Conservation (phyloP, 1,140 invertebrate genomes). For the Aphis craccivora region DNA sequence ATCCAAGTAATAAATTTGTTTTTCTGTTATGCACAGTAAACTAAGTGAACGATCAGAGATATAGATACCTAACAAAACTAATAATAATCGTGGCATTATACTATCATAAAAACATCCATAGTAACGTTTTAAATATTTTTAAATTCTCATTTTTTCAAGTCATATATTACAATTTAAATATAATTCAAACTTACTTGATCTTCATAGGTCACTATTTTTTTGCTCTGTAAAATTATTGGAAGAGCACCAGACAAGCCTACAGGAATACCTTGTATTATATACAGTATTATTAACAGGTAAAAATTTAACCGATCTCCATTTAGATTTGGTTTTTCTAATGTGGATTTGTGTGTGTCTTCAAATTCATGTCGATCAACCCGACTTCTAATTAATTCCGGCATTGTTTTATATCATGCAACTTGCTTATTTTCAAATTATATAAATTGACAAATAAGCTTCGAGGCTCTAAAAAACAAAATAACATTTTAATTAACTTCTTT, state of each 20-base stretch:
- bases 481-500: too few relatives aligned
- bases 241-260: background rate
- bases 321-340: constrained; percentile 24
- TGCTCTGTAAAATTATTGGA: constrained; percentile 15
- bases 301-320: constrained; percentile 30
- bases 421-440: background rate
- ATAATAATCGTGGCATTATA: too few relatives aligned
- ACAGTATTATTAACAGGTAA: constrained; percentile 14
- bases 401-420: background rate
- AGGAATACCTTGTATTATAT: background rate
- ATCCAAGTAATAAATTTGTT: too few relatives aligned
- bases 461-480: too few relatives aligned
- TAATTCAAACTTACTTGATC: background rate
- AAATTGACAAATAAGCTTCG: too few relatives aligned
- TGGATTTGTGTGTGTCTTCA: background rate
- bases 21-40: too few relatives aligned
- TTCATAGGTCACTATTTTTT: background rate
- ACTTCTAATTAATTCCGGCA: background rate
- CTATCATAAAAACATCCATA: too few relatives aligned
- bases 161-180: background rate
- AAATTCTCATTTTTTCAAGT: background rate
- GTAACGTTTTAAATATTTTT: background rate
- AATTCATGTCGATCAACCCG: background rate
- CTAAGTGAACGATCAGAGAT: too few relatives aligned
- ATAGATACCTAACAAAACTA: too few relatives aligned